Conservation (phyloP, 2,888 invertebrate species). For the Vannuccia rotundouncinata region DNA sequence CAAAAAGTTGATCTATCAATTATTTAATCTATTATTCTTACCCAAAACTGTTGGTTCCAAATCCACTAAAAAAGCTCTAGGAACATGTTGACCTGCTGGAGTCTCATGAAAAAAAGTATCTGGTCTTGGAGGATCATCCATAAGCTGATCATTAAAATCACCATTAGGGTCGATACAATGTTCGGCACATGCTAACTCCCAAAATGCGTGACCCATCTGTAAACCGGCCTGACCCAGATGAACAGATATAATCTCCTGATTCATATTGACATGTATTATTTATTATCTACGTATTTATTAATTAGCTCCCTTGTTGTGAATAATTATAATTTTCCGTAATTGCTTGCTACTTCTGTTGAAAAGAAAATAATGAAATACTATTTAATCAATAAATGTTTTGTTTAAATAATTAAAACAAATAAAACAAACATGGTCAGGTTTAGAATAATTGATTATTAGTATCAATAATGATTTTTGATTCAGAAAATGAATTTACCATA, state of each 20-base stretch:
- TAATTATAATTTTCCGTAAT: no score
- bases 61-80: slow-evolving; percentile 28
- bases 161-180: slow-evolving; percentile 4
- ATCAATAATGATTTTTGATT: no score
- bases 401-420: no score
- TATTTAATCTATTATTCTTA: background rate
- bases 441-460: no score
- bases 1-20: background rate
- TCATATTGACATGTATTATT: no score
- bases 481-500: no score
- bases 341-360: no score
- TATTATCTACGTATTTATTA: no score
- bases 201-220: background rate
- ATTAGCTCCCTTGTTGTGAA: no score
- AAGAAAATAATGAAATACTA: no score
- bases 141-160: background rate
- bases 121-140: background rate
- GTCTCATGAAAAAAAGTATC: slow-evolving; percentile 32
- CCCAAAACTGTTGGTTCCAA: slow-evolving; percentile 41
- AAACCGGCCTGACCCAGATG: slow-evolving; percentile 15
- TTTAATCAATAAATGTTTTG: no score
- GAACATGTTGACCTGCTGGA: slow-evolving; percentile 27
- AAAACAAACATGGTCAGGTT: no score
- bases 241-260: background rate
- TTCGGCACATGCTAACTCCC: slow-evolving; percentile 13